Evolutionary conservation across 2,888 invertebrate species (phyloP).

Genomic region (Philereme vetulata): DNA sequence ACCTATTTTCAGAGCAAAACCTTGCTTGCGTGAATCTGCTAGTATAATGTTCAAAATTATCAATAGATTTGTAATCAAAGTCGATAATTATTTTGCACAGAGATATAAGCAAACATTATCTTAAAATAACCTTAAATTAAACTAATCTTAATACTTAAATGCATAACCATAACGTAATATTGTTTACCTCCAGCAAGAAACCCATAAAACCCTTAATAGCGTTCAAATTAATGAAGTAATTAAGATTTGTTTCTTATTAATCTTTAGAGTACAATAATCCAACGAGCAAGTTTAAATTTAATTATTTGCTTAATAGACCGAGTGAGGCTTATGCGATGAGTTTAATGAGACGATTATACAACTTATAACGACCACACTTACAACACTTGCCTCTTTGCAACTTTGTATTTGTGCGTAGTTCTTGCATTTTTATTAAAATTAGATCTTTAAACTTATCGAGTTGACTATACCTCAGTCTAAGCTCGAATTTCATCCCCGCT

Average conservation of each 20-base stretch:
- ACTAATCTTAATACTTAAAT: slow-evolving; percentile 5
- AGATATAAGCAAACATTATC: not conserved
- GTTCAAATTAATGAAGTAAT: slow-evolving; percentile 35
- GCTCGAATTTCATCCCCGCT: too few relatives aligned
- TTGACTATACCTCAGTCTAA: too few relatives aligned
- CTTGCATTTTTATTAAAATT: not conserved
- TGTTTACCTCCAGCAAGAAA: slow-evolving; percentile 19
- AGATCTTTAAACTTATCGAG: too few relatives aligned
- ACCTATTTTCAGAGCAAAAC: too few relatives aligned
- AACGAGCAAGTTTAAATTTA: slow-evolving; percentile 52
- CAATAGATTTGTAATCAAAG: too few relatives aligned
- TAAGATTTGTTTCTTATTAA: slow-evolving; percentile 39
- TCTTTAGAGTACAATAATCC: slow-evolving; percentile 39
- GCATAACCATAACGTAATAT: slow-evolving; percentile 1
- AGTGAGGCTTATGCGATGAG: slow-evolving; percentile 44
- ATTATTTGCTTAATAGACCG: slow-evolving; percentile 55
- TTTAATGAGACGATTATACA: slow-evolving; percentile 59
- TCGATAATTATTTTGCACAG: too few relatives aligned
- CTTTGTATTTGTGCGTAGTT: not conserved
- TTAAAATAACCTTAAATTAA: slow-evolving; percentile 4
- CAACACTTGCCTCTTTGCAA: slow-evolving; percentile 1
- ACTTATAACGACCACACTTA: slow-evolving; percentile 29
- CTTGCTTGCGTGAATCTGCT: too few relatives aligned
- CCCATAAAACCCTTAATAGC: slow-evolving; percentile 33
- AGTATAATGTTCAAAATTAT: too few relatives aligned